Evolutionary conservation across 1,140 invertebrate genomes (phyloP).

Genomic region (Glomeris maerens): DNA sequence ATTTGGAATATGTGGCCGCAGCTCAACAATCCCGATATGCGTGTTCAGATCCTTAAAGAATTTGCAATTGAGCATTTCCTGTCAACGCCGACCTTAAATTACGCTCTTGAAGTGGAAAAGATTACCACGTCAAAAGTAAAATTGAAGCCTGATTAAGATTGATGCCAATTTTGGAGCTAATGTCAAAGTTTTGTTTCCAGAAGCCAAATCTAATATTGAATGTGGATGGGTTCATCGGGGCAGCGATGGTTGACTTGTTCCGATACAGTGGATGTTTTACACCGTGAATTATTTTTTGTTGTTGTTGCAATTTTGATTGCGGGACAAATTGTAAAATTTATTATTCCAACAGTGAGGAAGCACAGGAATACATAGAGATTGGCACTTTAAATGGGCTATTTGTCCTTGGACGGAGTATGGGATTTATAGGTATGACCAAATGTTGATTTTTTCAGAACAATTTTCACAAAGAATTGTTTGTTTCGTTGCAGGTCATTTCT

Average conservation of each 20-base stretch:
- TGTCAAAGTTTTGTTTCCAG: slow-evolving; percentile 25
- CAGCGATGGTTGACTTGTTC: slow-evolving; percentile 92
- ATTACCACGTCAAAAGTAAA: slow-evolving; percentile 85
- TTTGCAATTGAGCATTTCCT: slow-evolving; percentile 90
- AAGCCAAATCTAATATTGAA: slow-evolving; percentile 99
- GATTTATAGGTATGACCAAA: slow-evolving; percentile 87
- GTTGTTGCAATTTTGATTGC: not conserved
- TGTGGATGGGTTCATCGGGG: slow-evolving; percentile 96
- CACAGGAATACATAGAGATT: slow-evolving; percentile 93
- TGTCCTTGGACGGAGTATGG: slow-evolving; percentile 93
- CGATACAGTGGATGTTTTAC: slow-evolving; percentile 86
- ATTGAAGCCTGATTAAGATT: slow-evolving; percentile 7
- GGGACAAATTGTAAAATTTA: no score
- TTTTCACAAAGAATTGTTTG: not conserved
- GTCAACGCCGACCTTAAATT: slow-evolving; percentile 76
- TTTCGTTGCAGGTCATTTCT: slow-evolving; percentile 62
- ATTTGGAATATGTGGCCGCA: slow-evolving; percentile 25
- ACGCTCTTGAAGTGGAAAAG: slow-evolving; percentile 95
- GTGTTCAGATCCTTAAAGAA: slow-evolving; percentile 90
- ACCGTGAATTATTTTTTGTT: slow-evolving; percentile 36
- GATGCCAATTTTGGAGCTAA: not conserved
- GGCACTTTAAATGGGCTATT: slow-evolving; percentile 97
- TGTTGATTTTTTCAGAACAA: slow-evolving; percentile 4
- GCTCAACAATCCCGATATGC: slow-evolving; percentile 98
- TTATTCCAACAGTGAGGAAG: slow-evolving; percentile 63